Conservation (phyloP, 2,797 vertebrate species). For the Sardinella longiceps region DNA sequence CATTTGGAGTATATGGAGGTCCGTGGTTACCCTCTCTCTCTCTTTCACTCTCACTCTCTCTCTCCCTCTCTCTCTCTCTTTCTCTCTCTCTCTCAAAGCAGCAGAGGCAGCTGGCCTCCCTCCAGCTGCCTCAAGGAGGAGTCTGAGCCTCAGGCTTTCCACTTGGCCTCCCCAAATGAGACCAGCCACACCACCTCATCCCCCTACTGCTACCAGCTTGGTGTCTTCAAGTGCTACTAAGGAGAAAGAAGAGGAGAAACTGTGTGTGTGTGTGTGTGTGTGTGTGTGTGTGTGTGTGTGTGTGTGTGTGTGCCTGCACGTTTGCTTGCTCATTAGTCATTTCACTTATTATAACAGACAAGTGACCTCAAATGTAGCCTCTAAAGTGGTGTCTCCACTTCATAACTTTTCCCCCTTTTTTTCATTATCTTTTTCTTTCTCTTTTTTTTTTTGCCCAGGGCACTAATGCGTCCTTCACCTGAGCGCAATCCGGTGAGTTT, state of each 20-base stretch:
- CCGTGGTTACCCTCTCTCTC: slow-evolving; percentile 47
- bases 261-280: background rate
- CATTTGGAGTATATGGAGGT: slow-evolving; percentile 44
- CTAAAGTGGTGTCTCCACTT: slow-evolving; percentile 41
- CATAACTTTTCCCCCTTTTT: slow-evolving; percentile 32
- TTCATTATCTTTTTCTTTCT: slow-evolving; percentile 37
- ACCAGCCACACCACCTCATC: slow-evolving; percentile 35
- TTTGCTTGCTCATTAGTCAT: slow-evolving; percentile 31
- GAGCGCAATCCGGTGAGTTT: slow-evolving; percentile 48
- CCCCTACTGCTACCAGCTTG: background rate
- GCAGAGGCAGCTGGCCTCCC: slow-evolving; percentile 54
- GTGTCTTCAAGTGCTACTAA: background rate
- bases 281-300: slow-evolving; percentile 15
- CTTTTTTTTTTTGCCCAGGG: slow-evolving; percentile 27
- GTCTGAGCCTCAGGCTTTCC: slow-evolving; percentile 53
- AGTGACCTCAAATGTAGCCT: slow-evolving; percentile 5
- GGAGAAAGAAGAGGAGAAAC: background rate
- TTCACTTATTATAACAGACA: slow-evolving; percentile 20
- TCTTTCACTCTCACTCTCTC: background rate
- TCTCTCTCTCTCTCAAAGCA: slow-evolving; percentile 30
- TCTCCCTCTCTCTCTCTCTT: background rate
- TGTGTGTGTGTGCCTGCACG: slow-evolving; percentile 14
- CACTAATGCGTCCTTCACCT: background rate
- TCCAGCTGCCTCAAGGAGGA: slow-evolving; percentile 57
- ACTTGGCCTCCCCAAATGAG: slow-evolving; percentile 51